These are phyloP conservation scores for Ectobius pallidus DNA, from an alignment of 2,888 invertebrate genomes.

Conservation along the genomic window DNA sequence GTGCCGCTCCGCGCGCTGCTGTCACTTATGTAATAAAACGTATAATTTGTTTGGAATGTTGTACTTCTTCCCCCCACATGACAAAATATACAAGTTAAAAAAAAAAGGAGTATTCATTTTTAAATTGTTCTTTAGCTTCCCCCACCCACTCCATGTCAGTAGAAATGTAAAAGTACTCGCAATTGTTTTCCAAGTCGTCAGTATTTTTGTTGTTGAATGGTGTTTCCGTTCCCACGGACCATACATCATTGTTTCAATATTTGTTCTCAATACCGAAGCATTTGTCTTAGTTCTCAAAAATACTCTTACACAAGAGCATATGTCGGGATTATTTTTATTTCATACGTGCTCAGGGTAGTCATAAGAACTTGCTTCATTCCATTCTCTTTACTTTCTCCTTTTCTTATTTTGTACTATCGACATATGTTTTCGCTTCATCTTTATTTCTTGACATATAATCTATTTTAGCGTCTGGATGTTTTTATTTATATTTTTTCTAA, in stretches of 20 bases:
- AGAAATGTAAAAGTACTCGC: background rate
- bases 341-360: too few species aligned
- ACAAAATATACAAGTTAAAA: background rate
- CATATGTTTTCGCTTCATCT: too few species aligned
- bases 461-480: too few species aligned
- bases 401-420: too few species aligned
- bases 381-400: background rate
- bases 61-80: background rate
- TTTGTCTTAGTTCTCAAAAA: too few species aligned
- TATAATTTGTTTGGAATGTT: constrained; percentile 18
- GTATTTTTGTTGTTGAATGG: background rate
- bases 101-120: too few species aligned
- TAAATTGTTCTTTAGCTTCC: background rate
- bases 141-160: background rate
- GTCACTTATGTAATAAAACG: constrained; percentile 16
- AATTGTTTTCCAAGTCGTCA: background rate
- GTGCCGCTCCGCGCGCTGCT: constrained; percentile 8
- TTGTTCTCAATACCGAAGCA: background rate
- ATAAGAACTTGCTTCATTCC: background rate
- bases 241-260: background rate
- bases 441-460: background rate
- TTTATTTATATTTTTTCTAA: too few species aligned
- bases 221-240: background rate
- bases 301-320: too few species aligned
- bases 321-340: too few species aligned